A percentile compares a stretch with the other conserved stretches of the same genome.
These are phyloP conservation scores for Notodonta ziczac DNA, from an alignment of 2,888 invertebrate genomes.

Conservation along the genomic window DNA sequence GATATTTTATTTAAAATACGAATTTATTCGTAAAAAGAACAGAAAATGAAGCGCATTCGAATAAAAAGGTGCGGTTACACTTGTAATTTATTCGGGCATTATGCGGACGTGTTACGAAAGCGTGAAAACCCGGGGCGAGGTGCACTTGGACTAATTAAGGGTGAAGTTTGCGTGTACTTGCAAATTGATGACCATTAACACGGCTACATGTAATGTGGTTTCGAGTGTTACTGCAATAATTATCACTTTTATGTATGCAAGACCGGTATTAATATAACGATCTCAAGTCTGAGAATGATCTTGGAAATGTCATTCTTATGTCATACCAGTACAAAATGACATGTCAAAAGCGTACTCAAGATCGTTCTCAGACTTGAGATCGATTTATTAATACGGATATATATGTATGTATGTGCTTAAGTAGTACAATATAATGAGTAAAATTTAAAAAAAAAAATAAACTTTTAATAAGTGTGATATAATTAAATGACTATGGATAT, in stretches of 20 bases:
- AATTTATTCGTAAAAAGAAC: not conserved
- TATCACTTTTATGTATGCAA: not conserved
- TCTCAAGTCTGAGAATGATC: no score
- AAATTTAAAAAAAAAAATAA: no score
- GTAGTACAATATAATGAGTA: no score
- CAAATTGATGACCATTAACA: conserved; percentile 19
- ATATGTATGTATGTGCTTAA: no score
- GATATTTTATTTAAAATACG: no score
- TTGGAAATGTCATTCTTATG: no score
- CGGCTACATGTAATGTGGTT: conserved; percentile 2
- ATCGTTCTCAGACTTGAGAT: no score
- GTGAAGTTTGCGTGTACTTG: conserved; percentile 22
- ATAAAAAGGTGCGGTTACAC: conserved; percentile 19
- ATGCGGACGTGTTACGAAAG: conserved; percentile 13
- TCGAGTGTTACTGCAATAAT: not conserved
- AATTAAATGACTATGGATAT: not conserved
- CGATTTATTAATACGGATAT: no score
- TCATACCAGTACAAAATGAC: no score
- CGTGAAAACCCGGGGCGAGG: conserved; percentile 24
- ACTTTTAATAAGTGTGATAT: no score
- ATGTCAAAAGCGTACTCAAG: no score
- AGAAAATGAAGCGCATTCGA: not conserved
- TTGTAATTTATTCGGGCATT: conserved; percentile 9
- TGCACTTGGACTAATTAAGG: conserved; percentile 31
- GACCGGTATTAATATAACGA: no score